Conservation (phyloP, 2,888 invertebrate genomes). For the Pherbina coryleti region DNA sequence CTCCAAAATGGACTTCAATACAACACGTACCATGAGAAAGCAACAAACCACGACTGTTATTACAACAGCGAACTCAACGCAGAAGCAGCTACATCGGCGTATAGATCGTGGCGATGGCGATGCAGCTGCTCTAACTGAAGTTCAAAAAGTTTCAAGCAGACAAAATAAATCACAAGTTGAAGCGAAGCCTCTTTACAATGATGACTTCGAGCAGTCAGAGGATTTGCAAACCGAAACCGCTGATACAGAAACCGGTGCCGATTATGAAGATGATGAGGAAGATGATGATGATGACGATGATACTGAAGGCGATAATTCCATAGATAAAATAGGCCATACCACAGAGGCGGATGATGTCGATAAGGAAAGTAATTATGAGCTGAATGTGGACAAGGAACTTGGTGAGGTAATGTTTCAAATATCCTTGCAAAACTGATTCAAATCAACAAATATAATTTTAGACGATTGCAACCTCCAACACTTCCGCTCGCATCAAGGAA, state of each 20-base stretch:
- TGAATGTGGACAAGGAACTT: constrained; percentile 3
- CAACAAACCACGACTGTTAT: neutral
- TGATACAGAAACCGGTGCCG: constrained; percentile 11
- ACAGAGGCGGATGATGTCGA: no score
- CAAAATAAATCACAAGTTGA: constrained; percentile 3
- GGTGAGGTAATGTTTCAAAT: constrained; percentile 26
- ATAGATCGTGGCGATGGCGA: constrained; percentile 53
- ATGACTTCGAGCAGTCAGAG: constrained; percentile 29
- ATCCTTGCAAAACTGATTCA: neutral
- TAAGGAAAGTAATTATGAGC: neutral
- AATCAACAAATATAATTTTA: constrained; percentile 8
- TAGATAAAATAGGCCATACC: neutral
- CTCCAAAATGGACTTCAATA: constrained; percentile 15
- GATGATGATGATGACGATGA: constrained; percentile 45
- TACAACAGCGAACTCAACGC: neutral
- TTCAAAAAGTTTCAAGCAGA: constrained; percentile 21
- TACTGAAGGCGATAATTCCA: neutral
- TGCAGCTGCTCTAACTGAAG: constrained; percentile 33
- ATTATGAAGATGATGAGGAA: constrained; percentile 49
- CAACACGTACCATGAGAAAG: constrained; percentile 24
- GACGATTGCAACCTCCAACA: constrained; percentile 47
- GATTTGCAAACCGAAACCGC: constrained; percentile 36
- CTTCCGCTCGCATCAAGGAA: constrained; percentile 53
- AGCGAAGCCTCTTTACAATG: constrained; percentile 26
- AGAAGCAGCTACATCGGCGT: constrained; percentile 31